Evolutionary conservation across 1,140 invertebrate genomes (phyloP), one percentile per base, ranked within the genome.

Genomic region (Drosophila gunungcola): DNA sequence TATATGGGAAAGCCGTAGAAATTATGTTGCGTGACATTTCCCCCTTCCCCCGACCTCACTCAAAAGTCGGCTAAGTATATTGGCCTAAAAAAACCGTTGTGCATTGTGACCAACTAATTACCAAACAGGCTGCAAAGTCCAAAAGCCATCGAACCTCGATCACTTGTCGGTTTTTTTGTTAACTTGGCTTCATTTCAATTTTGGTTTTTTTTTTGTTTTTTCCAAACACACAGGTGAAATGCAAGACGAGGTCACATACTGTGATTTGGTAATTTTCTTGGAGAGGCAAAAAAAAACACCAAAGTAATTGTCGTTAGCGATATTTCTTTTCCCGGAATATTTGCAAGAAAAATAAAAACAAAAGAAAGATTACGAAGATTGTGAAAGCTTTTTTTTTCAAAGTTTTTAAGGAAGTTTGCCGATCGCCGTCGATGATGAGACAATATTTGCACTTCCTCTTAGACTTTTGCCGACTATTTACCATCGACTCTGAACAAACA

Each of bases 21-120:
- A 88, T 88, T 89, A 89, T 88, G 84, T 89, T 84, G 84, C 84
- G 84, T 88, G 84, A 88, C 84, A 80, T 84, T 88, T 89, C 2
- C 25, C 21, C 42, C 0, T 21, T 1, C 11, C n/a, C 25, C 1
- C 2, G 13, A 10, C 48, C 7, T 6, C 16, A 9, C 32, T n/a
- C 11, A 58, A 80, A 83, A 83, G 51, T 76, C 76, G 79, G 67
- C 79, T 82, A 79, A 81, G 79, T 53, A 75, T 73, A 69, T 79
- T 88, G 83, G 70, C 83, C 83, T 65, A 29, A 58, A 45, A 57
- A 57, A 52, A 53, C 63, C 16, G 54, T 16, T 69, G 57, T 70
- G 69, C 69, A 56, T 74, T 64, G 73, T 85, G 78, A 36, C 64
- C 65, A 64, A 67, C 78, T 65, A 80, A 76, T 46, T 42, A 58